phyloP scores from a whole-genome alignment of 1,140 invertebrate genomes.

The Drosophila nigromelanica region DNA sequence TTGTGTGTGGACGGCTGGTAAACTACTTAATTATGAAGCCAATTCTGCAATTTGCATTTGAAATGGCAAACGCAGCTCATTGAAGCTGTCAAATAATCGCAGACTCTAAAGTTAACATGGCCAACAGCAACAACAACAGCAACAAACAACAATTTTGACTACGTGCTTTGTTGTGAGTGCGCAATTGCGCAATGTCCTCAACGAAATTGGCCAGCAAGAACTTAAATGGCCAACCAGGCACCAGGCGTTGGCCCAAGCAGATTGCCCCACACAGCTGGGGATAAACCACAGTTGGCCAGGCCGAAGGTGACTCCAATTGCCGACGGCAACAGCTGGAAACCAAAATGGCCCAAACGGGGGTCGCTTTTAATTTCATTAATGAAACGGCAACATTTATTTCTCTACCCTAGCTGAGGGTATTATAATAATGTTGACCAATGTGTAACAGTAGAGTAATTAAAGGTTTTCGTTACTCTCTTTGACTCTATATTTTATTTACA shows the following conservation, averaged over 20 bases:
- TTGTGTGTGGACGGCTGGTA: constrained; percentile 9
- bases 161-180: constrained; percentile 44
- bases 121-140: constrained; percentile 38
- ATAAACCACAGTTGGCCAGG: background rate
- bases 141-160: constrained; percentile 15
- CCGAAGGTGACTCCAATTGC: constrained; percentile 32
- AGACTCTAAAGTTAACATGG: constrained; percentile 40
- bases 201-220: constrained; percentile 5
- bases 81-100: constrained; percentile 65
- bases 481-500: too few relatives aligned
- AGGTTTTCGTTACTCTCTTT: too few relatives aligned
- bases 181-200: constrained; percentile 59
- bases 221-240: constrained; percentile 12
- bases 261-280: constrained; percentile 11
- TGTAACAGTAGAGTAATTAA: background rate
- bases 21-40: constrained; percentile 74
- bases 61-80: constrained; percentile 40
- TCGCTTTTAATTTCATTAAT: constrained; percentile 63
- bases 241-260: constrained; percentile 40
- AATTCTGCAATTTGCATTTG: constrained; percentile 65
- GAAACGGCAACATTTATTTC: constrained; percentile 27
- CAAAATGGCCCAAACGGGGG: constrained; percentile 8
- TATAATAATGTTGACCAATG: background rate
- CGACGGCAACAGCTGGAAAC: constrained; percentile 11
- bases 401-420: constrained; percentile 2